These are phyloP conservation scores for Smithornis capensis DNA, from an alignment of 2,113 vertebrate genomes.

Conservation along the genomic window DNA sequence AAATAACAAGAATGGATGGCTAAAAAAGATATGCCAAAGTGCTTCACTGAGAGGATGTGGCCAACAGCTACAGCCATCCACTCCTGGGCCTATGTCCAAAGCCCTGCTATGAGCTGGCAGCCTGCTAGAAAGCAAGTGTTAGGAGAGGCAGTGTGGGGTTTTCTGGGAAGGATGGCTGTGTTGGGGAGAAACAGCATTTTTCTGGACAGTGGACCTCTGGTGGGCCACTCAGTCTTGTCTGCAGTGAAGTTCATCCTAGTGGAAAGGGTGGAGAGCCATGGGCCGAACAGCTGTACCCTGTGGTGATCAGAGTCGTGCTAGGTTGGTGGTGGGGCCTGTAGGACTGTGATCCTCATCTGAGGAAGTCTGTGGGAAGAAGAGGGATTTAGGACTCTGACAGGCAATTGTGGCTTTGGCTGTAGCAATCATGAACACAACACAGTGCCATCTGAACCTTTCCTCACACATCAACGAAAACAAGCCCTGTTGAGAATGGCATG, in stretches of 20 bases:
- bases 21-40: background rate
- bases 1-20: background rate
- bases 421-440: background rate
- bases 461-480: background rate
- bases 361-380: background rate
- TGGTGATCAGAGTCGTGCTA: background rate
- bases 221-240: background rate
- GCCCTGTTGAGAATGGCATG: background rate
- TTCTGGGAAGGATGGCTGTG: background rate
- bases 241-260: background rate
- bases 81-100: background rate
- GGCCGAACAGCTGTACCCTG: background rate
- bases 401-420: background rate
- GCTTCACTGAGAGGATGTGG: background rate
- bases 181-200: background rate
- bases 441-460: background rate
- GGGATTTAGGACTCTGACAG: background rate
- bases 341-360: background rate
- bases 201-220: background rate
- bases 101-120: background rate
- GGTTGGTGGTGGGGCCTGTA: background rate
- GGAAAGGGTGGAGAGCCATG: background rate
- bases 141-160: background rate
- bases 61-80: background rate
- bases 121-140: background rate